phyloP scores from a whole-genome alignment of 2,113 vertebrate genomes.

The Antigone vipio region DNA sequence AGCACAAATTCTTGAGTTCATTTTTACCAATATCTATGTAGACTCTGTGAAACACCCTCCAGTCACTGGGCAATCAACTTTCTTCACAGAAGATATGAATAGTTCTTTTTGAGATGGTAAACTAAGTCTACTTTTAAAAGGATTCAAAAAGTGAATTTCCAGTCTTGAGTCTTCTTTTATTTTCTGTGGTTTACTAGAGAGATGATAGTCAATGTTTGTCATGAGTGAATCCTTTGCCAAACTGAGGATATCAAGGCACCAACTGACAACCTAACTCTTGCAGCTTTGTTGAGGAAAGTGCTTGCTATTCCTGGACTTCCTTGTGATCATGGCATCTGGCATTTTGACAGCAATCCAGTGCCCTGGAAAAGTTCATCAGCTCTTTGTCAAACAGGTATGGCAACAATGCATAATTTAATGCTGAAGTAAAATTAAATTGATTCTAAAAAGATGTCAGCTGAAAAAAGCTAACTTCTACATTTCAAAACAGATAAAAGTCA shows the following conservation, averaged over 20 bases:
- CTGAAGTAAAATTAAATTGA: background rate
- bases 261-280: background rate
- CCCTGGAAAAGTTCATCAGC: background rate
- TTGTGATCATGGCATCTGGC: background rate
- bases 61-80: background rate
- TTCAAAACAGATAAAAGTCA: background rate
- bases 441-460: background rate
- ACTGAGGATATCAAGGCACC: background rate
- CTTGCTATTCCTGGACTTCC: background rate
- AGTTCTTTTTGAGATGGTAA: background rate
- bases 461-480: background rate
- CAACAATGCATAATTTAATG: background rate
- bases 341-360: background rate
- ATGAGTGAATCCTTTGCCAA: background rate
- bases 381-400: background rate
- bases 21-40: background rate
- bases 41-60: background rate
- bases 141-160: background rate
- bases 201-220: background rate
- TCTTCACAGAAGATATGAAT: background rate
- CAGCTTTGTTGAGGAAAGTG: background rate
- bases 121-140: background rate
- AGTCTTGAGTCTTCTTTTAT: background rate
- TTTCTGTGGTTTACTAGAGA: background rate
- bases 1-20: background rate